Percentiles rank a stretch among this genome's conserved stretches.
Evolutionary conservation across 2,888 invertebrate genomes (phyloP).

Genomic region (Microplitis manilae): DNA sequence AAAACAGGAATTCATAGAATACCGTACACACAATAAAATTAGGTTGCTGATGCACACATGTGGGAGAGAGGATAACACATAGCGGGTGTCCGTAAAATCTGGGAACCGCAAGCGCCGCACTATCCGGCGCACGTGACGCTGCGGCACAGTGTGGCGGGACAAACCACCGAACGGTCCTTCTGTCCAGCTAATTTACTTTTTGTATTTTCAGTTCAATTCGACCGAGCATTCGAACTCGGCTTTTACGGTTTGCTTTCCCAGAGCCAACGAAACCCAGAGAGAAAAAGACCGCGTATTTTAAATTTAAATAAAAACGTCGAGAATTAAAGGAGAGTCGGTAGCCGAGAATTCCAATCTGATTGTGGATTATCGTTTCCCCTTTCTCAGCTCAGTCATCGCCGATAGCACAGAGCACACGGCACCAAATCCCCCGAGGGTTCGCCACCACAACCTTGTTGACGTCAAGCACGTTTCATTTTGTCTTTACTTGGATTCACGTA

Average conservation of each 20-base stretch:
- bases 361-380: constrained; percentile 44
- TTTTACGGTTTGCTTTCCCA: background rate
- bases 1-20: constrained; percentile 8
- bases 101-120: constrained; percentile 65
- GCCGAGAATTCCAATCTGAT: constrained; percentile 64
- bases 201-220: constrained; percentile 69
- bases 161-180: constrained; percentile 63
- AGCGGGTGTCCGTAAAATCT: constrained; percentile 64
- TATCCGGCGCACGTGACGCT: constrained; percentile 68
- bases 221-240: constrained; percentile 56
- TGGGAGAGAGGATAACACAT: constrained; percentile 42
- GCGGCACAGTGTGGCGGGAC: constrained; percentile 60
- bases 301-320: background rate
- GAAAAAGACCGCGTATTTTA: background rate
- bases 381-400: no score
- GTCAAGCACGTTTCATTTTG: constrained; percentile 20
- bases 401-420: background rate
- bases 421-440: background rate
- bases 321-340: constrained; percentile 47
- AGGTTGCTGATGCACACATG: constrained; percentile 38
- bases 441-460: constrained; percentile 1
- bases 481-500: constrained; percentile 19
- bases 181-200: constrained; percentile 70
- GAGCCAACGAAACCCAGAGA: constrained; percentile 21
- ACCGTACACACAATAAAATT: constrained; percentile 17